These are phyloP conservation scores for Heteromurus nitidus DNA, from an alignment of 2,888 invertebrate species.

Conservation along the genomic window DNA sequence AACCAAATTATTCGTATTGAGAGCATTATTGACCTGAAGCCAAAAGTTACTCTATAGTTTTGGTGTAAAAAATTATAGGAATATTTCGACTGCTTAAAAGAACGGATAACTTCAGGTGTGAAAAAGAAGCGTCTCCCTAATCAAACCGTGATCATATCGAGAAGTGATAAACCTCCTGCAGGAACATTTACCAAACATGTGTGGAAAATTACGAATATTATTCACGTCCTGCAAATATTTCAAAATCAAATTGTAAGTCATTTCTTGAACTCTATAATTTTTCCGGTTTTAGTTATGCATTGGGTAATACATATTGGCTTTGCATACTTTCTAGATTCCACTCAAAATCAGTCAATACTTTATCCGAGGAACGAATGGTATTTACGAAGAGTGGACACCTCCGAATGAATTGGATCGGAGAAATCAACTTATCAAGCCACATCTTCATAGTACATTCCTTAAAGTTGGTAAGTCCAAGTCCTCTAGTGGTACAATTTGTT, in stretches of 20 bases:
- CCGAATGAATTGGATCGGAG: constrained; percentile 75
- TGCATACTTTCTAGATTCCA: constrained; percentile 77
- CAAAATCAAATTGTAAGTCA: constrained; percentile 80
- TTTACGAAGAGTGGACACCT: constrained; percentile 78
- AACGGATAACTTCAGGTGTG: constrained; percentile 81
- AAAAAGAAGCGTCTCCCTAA: constrained; percentile 82
- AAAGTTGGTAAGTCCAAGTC: constrained; percentile 79
- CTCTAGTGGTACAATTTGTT: neutral
- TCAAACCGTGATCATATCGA: constrained; percentile 79
- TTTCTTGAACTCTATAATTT: neutral
- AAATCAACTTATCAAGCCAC: constrained; percentile 78
- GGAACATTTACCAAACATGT: constrained; percentile 83
- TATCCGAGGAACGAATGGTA: constrained; percentile 80
- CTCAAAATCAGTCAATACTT: constrained; percentile 82
- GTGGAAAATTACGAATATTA: constrained; percentile 84
- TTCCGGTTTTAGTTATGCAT: neutral
- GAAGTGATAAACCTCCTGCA: constrained; percentile 80
- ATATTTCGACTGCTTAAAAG: constrained; percentile 84
- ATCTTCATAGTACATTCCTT: constrained; percentile 80
- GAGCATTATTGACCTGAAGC: too few relatives aligned
- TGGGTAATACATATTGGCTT: neutral
- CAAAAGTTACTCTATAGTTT: neutral
- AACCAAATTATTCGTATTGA: too few relatives aligned
- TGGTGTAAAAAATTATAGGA: constrained; percentile 76
- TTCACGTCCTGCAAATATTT: constrained; percentile 85